Conservation (phyloP, 2,888 invertebrate genomes). For the Xestia xanthographa region DNA sequence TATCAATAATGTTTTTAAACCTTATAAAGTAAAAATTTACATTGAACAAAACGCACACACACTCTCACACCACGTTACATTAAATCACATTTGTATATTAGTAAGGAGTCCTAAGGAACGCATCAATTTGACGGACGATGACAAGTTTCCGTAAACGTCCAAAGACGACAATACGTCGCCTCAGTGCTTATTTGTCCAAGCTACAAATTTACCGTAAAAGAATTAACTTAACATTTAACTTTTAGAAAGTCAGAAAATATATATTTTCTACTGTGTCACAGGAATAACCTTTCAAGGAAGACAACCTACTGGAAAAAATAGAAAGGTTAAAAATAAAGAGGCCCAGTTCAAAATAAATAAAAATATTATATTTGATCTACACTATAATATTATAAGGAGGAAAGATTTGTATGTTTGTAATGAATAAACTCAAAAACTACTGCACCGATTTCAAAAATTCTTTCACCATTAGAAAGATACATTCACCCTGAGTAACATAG, state of each 20-base stretch:
- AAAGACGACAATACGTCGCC: conserved; percentile 15
- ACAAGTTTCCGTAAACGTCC: conserved; percentile 46
- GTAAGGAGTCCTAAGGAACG: conserved; percentile 51
- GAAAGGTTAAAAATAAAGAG: not conserved
- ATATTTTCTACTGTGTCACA: not conserved
- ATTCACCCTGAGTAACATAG: no score
- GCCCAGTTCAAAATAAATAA: not conserved
- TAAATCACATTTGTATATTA: conserved; percentile 68
- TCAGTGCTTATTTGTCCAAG: not conserved
- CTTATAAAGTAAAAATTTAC: conserved; percentile 84
- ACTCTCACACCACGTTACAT: conserved; percentile 62
- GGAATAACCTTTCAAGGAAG: not conserved
- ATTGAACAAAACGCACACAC: conserved; percentile 67
- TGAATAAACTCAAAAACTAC: no score
- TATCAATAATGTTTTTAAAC: conserved; percentile 74
- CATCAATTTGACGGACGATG: conserved; percentile 41
- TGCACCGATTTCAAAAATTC: no score
- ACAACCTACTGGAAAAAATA: not conserved
- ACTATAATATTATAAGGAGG: no score
- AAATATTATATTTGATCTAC: no score
- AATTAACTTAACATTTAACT: not conserved
- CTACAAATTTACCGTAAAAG: not conserved
- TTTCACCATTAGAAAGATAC: no score
- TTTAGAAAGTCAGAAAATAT: not conserved
- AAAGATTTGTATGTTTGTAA: no score